A percentile compares a stretch with the other conserved stretches of the same genome.
phyloP scores from a whole-genome alignment of 2,888 invertebrate genomes.

The Alsophila aescularia region DNA sequence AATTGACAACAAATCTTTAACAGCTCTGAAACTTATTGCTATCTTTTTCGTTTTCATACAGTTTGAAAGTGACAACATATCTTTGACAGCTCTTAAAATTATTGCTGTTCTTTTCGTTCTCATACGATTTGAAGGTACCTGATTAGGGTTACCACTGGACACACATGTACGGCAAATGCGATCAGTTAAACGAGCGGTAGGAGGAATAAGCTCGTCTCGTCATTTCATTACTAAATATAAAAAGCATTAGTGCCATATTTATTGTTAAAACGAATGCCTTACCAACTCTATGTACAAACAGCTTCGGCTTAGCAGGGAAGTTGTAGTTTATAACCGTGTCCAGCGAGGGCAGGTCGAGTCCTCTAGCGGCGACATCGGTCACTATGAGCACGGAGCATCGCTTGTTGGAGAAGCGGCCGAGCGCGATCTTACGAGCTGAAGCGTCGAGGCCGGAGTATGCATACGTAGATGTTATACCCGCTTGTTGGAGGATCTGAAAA shows the following conservation, averaged over 20 bases:
- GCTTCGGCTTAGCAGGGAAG: slow-evolving; percentile 98
- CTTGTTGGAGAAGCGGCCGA: slow-evolving; percentile 93
- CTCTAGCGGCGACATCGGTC: slow-evolving; percentile 99
- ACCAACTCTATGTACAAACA: slow-evolving; percentile 99
- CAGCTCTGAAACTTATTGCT: too few relatives aligned
- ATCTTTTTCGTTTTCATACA: too few relatives aligned
- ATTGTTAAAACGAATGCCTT: slow-evolving; percentile 56
- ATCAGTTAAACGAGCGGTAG: neutral
- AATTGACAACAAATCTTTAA: too few relatives aligned
- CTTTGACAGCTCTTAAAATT: too few relatives aligned
- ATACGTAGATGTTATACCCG: slow-evolving; percentile 93
- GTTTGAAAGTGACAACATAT: too few relatives aligned
- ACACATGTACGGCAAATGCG: too few relatives aligned
- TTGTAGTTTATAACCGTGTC: slow-evolving; percentile 98
- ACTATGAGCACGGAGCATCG: slow-evolving; percentile 94
- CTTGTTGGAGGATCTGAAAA: slow-evolving; percentile 88
- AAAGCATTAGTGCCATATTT: neutral
- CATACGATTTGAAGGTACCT: too few relatives aligned
- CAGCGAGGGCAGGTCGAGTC: slow-evolving; percentile 97
- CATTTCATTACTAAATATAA: too few relatives aligned
- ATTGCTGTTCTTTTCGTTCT: too few relatives aligned
- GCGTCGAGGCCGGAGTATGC: slow-evolving; percentile 98
- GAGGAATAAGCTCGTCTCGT: too few relatives aligned
- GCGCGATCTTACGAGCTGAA: slow-evolving; percentile 96
- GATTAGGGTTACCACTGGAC: too few relatives aligned